Conservation (phyloP, 2,113 vertebrate genomes). For the Sarotherodon lohbergeri region DNA sequence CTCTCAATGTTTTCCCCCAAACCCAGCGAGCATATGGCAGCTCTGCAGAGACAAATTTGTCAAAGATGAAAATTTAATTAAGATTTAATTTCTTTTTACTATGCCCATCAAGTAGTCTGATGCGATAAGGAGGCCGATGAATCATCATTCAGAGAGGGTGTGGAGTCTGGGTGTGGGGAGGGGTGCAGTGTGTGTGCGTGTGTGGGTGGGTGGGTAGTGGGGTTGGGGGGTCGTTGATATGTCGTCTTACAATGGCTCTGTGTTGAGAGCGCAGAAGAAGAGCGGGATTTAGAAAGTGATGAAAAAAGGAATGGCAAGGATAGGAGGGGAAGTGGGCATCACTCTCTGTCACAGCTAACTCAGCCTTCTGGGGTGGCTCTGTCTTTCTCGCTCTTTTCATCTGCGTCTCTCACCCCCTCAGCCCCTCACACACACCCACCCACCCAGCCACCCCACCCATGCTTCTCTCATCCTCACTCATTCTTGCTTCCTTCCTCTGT, state of each 20-base stretch:
- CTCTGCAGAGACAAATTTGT: slow-evolving; percentile 56
- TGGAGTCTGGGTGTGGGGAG: neutral
- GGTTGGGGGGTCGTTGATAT: neutral
- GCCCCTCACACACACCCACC: neutral
- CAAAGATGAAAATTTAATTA: slow-evolving; percentile 65
- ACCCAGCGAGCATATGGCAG: slow-evolving; percentile 57
- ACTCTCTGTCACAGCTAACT: slow-evolving; percentile 57
- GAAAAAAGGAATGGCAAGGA: slow-evolving; percentile 29
- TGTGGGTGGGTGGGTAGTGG: neutral
- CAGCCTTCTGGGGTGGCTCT: slow-evolving; percentile 44
- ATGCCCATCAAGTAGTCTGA: slow-evolving; percentile 60
- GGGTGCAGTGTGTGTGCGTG: neutral
- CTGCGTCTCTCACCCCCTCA: neutral
- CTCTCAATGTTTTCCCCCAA: neutral
- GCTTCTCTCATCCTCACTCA: slow-evolving; percentile 35
- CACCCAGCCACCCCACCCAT: neutral
- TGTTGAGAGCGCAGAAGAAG: neutral
- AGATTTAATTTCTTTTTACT: slow-evolving; percentile 68
- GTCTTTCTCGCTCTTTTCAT: slow-evolving; percentile 20
- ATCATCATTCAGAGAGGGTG: slow-evolving; percentile 38
- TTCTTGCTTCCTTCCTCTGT: slow-evolving; percentile 33
- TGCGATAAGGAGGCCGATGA: slow-evolving; percentile 57
- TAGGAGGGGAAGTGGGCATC: slow-evolving; percentile 53
- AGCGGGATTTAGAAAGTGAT: slow-evolving; percentile 41
- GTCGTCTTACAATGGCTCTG: slow-evolving; percentile 1